Evolutionary conservation across 2,888 invertebrate genomes (phyloP).

Genomic region (Electrophaes corylata): DNA sequence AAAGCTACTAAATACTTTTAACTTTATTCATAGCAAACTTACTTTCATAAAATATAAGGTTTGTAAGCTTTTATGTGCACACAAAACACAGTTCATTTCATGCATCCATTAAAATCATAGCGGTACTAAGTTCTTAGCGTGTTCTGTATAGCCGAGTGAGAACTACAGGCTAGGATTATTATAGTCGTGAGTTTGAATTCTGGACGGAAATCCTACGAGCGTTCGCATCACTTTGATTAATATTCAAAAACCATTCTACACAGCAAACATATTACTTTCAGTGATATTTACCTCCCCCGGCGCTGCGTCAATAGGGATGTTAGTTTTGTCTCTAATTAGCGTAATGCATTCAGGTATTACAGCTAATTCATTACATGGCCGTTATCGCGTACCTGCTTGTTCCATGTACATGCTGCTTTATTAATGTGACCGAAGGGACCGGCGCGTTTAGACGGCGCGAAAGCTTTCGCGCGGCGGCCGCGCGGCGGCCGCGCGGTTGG

Average conservation of each 20-base stretch:
- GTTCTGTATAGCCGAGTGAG: no score
- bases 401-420: slow-evolving; percentile 1
- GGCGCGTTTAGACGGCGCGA: no score
- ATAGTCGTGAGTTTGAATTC: not conserved
- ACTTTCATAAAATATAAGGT: no score
- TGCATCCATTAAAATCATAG: no score
- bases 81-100: no score
- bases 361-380: slow-evolving; percentile 28
- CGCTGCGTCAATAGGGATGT: slow-evolving; percentile 32
- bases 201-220: not conserved
- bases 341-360: slow-evolving; percentile 28
- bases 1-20: not conserved
- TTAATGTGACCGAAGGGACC: not conserved
- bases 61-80: no score
- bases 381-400: slow-evolving; percentile 19
- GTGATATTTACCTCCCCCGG: slow-evolving; percentile 22
- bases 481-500: no score
- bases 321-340: slow-evolving; percentile 33
- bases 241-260: slow-evolving; percentile 7
- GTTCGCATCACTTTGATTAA: slow-evolving; percentile 7
- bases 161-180: no score
- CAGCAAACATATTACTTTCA: slow-evolving; percentile 22
- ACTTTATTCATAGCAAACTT: no score
- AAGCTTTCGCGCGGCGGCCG: no score
- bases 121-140: no score